Percentiles rank a stretch among this genome's conserved stretches.
phyloP scores from a whole-genome alignment of 2,888 invertebrate species.

The Petrolisthes manimaculis region DNA sequence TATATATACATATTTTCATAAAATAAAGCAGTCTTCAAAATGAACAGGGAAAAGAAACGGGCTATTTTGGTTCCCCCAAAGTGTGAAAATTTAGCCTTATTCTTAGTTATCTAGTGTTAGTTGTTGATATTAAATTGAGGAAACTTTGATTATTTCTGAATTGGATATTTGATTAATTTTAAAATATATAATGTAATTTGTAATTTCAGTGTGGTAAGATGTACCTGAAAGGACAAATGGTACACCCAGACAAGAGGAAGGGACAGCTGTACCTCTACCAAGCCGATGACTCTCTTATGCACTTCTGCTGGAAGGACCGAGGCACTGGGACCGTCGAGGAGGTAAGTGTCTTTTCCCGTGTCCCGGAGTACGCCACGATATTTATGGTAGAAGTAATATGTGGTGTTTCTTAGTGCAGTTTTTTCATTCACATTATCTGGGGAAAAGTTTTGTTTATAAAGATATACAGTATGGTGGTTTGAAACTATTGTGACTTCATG shows the following conservation, averaged over 20 bases:
- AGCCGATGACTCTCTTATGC: conserved; percentile 96
- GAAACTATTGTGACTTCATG: too few species aligned
- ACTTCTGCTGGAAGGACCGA: conserved; percentile 99
- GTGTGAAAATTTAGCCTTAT: too few species aligned
- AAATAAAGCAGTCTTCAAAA: too few species aligned
- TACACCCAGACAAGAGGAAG: conserved; percentile 93
- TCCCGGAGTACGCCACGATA: neutral
- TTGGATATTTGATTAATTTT: conserved; percentile 30
- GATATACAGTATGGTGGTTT: too few species aligned
- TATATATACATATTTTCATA: too few species aligned
- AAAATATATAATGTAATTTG: neutral
- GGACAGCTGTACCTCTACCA: conserved; percentile 95
- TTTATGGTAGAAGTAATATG: neutral
- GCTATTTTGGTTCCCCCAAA: too few species aligned
- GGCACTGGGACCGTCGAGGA: conserved; percentile 93
- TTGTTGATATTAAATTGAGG: neutral
- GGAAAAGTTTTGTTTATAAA: too few species aligned
- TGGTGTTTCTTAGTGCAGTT: too few species aligned
- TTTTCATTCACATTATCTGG: too few species aligned
- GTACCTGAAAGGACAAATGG: conserved; percentile 93
- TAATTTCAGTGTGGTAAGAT: conserved; percentile 87
- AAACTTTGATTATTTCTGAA: neutral
- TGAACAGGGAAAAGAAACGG: too few species aligned
- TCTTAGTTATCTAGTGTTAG: neutral
- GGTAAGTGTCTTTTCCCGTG: conserved; percentile 71